Percentiles rank a stretch among this genome's conserved stretches.
These are phyloP conservation scores for Varanus salvator DNA, from an alignment of 2,113 vertebrate species.

Conservation along the genomic window DNA sequence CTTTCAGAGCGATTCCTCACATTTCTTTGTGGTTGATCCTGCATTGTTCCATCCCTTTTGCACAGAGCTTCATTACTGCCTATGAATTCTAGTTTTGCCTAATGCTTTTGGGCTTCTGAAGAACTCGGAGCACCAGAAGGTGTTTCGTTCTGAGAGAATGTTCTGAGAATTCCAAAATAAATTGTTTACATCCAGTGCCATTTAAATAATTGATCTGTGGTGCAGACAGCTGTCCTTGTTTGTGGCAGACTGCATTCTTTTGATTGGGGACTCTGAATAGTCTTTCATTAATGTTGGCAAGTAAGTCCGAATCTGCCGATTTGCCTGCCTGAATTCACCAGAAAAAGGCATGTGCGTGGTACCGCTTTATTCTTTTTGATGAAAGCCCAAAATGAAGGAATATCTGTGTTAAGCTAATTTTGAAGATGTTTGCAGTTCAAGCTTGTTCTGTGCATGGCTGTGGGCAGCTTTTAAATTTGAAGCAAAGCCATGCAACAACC, in stretches of 20 bases:
- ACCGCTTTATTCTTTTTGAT: not conserved
- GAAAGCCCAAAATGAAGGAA: not conserved
- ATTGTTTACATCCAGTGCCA: not conserved
- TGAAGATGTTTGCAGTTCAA: not conserved
- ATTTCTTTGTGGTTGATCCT: not conserved
- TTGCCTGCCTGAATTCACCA: not conserved
- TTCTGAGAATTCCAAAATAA: not conserved
- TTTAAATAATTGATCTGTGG: not conserved
- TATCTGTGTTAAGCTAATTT: not conserved
- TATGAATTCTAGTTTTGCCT: accelerated
- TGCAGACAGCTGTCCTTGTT: not conserved
- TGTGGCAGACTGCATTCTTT: not conserved
- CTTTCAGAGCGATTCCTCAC: not conserved
- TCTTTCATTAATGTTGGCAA: not conserved
- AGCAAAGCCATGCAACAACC: accelerated
- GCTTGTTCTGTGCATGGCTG: not conserved
- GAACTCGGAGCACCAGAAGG: not conserved
- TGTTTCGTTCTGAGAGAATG: not conserved
- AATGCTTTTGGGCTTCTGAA: not conserved
- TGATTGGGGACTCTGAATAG: too few species aligned
- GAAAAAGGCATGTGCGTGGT: not conserved
- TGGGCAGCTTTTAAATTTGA: not conserved
- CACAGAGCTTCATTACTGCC: not conserved
- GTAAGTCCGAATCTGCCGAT: not conserved
- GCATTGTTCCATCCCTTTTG: accelerated